Base-by-base conservation (phyloP, 1,140 invertebrate species). In the Drosophila yakuba region DNA sequence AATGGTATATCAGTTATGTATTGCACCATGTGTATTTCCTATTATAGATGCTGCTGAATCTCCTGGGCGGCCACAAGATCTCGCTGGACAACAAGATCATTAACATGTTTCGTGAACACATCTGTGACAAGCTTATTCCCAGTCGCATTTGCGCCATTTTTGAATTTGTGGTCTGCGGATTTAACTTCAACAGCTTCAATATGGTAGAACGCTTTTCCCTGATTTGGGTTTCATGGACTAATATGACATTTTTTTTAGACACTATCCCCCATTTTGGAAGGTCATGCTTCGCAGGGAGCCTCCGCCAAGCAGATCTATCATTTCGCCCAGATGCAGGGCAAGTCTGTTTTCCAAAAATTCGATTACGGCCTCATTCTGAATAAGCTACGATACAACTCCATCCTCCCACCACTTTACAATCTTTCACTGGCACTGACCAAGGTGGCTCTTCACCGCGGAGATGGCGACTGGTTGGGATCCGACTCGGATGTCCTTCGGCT, bases 71-170 rank as follows among this genome's bases (percentile, higher is more conserved):
- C 15, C 35, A 47, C 8, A 10, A 52, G 15, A 28, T 83, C 36
- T 41, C 71, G 0, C 28, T 23, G 1, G 12, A 36, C 0, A 84
- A 56, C n/a, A 2, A 8, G 12, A 36, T 83, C 8, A 72, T 83
- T 0, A 0, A 5, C 0, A 15, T 41, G n/a, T 83, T 84, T n/a
- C 52, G 36, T 0, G 0, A 52, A 0, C 28, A 60, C n/a, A 80
- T 83, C 35, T 83, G 80, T 41, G 0, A 1, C 1, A 36, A 28
- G 0, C 0, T 0, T 0, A 1, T n/a, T 0, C 11, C 36, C 11
- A 84, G 76, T 44, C 2, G n/a, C n/a, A 80, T 83, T 7, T 83
- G 80, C 6, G 32, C 14, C 5, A 23, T 83, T 20, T 83, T 84
- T n/a, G 80, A 83, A 1, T 83, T 14, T 45, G 54, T 83, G 0